Base-by-base conservation (phyloP, 1,140 invertebrate genomes). In the Drosophila novamexicana region DNA sequence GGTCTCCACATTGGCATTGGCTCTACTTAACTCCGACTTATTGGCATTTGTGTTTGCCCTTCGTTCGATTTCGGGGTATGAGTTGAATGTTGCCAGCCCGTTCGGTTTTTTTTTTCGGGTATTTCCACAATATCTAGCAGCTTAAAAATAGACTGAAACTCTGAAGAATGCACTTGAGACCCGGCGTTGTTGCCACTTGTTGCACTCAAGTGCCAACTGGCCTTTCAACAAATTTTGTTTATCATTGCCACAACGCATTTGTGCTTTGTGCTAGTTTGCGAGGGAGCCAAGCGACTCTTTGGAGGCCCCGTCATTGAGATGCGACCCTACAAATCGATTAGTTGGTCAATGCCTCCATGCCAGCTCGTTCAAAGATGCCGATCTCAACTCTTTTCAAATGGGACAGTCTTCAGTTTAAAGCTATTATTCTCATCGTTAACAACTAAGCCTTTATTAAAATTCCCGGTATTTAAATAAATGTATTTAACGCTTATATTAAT, bases 181-280 rank as follows among this genome's bases (percentile, higher is more conserved):
- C 52, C 80, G 75, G 70, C 76, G 76, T 62, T 81, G 74, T 70
- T 89, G 85, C 84, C 84, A 89, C 84, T 89, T 89, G 84, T 89
- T 89, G 84, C 77, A 89, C 58, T 89, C 77, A 75, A 89, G 84
- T 84, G 81, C 65, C 85, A 73, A 69, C 59, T 37, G 44, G 67
- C 72, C 36, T 45, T 61, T 47, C 45, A 47, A 14, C 14, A n/a
- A 71, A 66, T 44, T 22, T 73, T 18, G 47, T 69, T 61, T 63
- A 58, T 62, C 71, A 74, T 74, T 69, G 71, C 68, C 52, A 71
- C 77, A 76, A 77, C 37, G 34, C 36, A 2, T 8, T 29, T 32
- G 32, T 47, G 22, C 22, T 29, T 29, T 29, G 4, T 10, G 40
- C 7, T 66, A 29, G 29, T 40, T 32, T 72, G 49, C 18, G 52